Evolutionary conservation across 2,113 vertebrate genomes (phyloP), one percentile per base, ranked within the genome.

Genomic region (Scophthalmus maximus): DNA sequence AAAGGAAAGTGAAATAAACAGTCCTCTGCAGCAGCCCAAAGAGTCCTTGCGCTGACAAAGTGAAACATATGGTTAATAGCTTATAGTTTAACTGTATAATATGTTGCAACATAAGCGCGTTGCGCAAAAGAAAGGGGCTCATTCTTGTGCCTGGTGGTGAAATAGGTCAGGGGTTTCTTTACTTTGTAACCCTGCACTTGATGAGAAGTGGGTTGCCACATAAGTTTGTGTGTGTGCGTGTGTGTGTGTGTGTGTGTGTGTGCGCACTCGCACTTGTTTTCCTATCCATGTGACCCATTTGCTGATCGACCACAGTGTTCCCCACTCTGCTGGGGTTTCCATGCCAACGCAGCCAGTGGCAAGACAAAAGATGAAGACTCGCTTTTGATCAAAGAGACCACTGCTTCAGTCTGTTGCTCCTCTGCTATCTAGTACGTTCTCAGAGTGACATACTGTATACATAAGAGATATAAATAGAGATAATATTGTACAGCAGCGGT

Each of bases 281-380:
- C 53, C 79, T 86, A 78, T 81, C 85, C 84, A 72, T 89, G 81
- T 92, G 92, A 93, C 92, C 92, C 89, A 93, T 87, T 93, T 93
- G 89, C 88, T 70, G 84, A 93, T 91, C 84, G 82, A 91, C 90
- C 90, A 91, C 76, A 88, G 88, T 88, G 90, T 91, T 93, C 91
- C 89, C 89, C 68, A 74, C 90, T 91, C 85, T 58, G 81, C 81
- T 50, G 71, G 66, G 88, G 92, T 93, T 93, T 91, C 95, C 94
- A 95, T 93, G 94, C 92, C 87, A 90, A 95, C 93, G 88, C 72
- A 70, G 76, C 83, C 79, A 92, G 91, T 91, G 90, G 93, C 90
- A 82, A 94, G 89, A 94, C 90, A 91, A 84, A 92, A 89, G 81
- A 91, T 84, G 88, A 94, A 91, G 89, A 82, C 83, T 86, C 47